Evolutionary conservation across 2,797 vertebrate genomes (phyloP), one percentile per base, ranked within the genome.

Genomic region (Scarus forsteni): DNA sequence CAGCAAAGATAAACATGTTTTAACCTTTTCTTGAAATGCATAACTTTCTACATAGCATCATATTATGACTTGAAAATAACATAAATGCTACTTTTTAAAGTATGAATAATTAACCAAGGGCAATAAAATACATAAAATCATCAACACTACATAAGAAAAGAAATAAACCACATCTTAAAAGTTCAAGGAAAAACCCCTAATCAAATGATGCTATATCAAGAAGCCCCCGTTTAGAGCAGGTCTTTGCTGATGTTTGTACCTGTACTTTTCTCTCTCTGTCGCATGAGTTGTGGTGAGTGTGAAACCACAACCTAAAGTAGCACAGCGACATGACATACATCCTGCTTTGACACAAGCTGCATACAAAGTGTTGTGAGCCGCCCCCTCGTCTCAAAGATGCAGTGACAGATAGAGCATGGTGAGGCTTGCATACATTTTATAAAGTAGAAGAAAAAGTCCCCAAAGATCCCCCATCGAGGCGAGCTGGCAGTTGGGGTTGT

Each of bases 391-490:
- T 77, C 63, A 45, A 3, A 75, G 69, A 86, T 76, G 66, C 70
- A 62, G 34, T 80, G 72, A 79, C 60, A 56, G 77, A 89, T 83
- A 74, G 80, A 81, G 66, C 56, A 51, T 15, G 53, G 75, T 73
- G 18, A 80, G 50, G 49, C 64, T 60, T 68, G 71, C 63, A 52
- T 79, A 42, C 45, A 38, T 64, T 48, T 70, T 35, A 62, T 16
- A n/a, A 45, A 34, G 43, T n/a, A 66, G 62, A 48, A 72, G 49
- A 53, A 86, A 85, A 87, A 85, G 68, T 83, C 80, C 88, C 83
- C 69, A 54, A 79, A 85, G 69, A 84, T 83, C 80, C 86, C 85
- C 85, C 74, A 74, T 51, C 71, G 84, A 65, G 79, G 7, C 40
- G 76, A 59, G 77, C 57, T 53, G 80, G 35, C 58, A 34, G 74